Base-by-base conservation (phyloP, 2,113 vertebrate genomes). In the Ctenomys sociabilis region DNA sequence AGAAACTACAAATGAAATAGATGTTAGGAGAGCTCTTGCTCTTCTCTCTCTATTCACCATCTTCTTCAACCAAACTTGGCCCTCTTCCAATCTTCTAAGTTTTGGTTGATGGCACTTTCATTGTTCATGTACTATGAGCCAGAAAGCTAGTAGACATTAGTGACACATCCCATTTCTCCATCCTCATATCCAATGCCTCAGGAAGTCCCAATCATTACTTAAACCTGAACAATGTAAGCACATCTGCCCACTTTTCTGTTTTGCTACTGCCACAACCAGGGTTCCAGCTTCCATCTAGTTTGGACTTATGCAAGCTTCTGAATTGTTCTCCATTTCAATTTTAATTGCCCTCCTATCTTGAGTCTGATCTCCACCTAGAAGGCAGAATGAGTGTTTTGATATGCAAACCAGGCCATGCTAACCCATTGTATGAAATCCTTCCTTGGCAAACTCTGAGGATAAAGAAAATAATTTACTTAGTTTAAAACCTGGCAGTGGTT, bases 1-100 rank as follows among this genome's bases (percentile, higher is more conserved):
- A 96, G 94, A 95, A 93, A 90, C 80, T 93, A 82, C 83, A 85
- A 88, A 85, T 81, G 64, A 96, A 96, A 88, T 5, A 80, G 43
- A 40, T 82, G 70, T 95, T 94, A 94, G 94, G 92, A 77, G 49
- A 92, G 37, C 70, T 86, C 16, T 3, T 45, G 22, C 54, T 91
- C 35, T 45, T 93, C 35, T 64, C 35, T 59, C 11, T 86, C 37
- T 66, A 52, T n/a, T 24, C 17, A 17, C n/a, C 52, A 37, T 59
- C 49, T 49, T 85, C 64, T 90, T 94, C 77, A 89, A 49, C 37
- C 63, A 97, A 59, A 81, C 37, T 30, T 85, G 93, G 40, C 40
- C 11, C 3, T n/a, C 5, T 82, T 90, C 77, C 64, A 95, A 22
- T 32, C 7, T 92, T 93, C 89, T 92, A 64, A 92, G 24, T 84